A percentile compares a stretch with the other conserved stretches of the same genome.
Conservation (phyloP, 2,797 vertebrate genomes). For the Picus viridis region DNA sequence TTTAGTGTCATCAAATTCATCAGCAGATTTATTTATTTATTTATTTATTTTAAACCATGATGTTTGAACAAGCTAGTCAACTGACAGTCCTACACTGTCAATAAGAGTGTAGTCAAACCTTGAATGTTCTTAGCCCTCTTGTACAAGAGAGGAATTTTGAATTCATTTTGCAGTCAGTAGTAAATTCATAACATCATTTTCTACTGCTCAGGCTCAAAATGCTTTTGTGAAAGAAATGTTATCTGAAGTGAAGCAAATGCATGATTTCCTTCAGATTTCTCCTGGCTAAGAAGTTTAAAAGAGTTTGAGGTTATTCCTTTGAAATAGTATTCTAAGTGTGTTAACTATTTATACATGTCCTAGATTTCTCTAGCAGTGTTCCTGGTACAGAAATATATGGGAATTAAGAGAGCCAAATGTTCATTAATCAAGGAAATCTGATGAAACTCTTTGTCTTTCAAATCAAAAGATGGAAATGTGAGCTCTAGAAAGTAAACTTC, state of each 20-base stretch:
- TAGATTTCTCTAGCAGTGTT: slow-evolving; percentile 20
- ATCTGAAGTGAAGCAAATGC: neutral
- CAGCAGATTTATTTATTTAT: neutral
- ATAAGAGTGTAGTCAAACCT: neutral
- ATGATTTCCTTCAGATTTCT: slow-evolving; percentile 16
- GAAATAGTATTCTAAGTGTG: neutral
- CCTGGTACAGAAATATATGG: neutral
- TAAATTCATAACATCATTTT: neutral
- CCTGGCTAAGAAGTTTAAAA: neutral
- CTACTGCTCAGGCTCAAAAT: neutral
- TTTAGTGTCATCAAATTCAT: neutral
- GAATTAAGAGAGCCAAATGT: neutral
- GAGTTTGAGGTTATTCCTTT: neutral
- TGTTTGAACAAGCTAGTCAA: neutral
- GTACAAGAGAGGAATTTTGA: neutral
- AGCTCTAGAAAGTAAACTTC: slow-evolving; percentile 16
- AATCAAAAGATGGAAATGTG: neutral
- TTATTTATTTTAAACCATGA: neutral
- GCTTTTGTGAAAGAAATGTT: neutral
- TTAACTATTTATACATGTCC: neutral
- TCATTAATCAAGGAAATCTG: slow-evolving; percentile 9
- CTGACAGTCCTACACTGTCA: neutral
- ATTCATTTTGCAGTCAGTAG: neutral
- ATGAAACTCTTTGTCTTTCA: neutral
- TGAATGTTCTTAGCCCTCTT: neutral